Base-by-base conservation (phyloP, 2,113 vertebrate genomes). In the Benthochromis sp. region DNA sequence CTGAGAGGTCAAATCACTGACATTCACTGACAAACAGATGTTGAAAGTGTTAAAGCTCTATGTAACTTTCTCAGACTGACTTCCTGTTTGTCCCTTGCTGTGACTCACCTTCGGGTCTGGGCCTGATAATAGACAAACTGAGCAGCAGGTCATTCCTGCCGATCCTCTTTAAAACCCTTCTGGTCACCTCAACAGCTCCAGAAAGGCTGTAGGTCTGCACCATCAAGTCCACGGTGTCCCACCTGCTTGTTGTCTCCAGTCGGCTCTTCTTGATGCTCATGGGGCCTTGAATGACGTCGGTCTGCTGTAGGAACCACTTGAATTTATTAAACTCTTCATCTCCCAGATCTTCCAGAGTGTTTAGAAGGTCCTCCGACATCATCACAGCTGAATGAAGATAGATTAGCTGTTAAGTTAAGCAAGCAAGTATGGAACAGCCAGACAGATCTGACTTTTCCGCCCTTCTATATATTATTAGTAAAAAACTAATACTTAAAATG, bases 391-490 rank as follows among this genome's bases (percentile, higher is more conserved):
- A 63, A 63, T 7, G 29, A 63, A 63, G 59, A 63, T 19, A 34
- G 59, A 63, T 63, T 63, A 63, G 59, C 29, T 63, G 2, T 63
- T 34, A 16, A 5, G 27, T 59, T 59, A 63, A 19, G 59, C 2
- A 31, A 61, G 57, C 8, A 63, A 4, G 9, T 63, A 7, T 0
- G 59, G 59, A 63, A 63, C 29, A 34, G 59, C 29, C 5, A 61
- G 29, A 61, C 1, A 61, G 57, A 63, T 63, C 59, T 19, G 2
- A 11, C 29, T 34, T 63, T 11, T 1, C 29, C 1, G 0, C 14
- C 9, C 59, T 63, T 63, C 59, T 63, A 63, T 61, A 34, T 19
- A 61, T 63, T 63, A 34, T 63, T 63, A 63, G 29, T 63, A 34
- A 19, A 63, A 0, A 10, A 63, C 29, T 19, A 7, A 63, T 7